phyloP scores from a whole-genome alignment of 1,140 invertebrate genomes.

The Drosophila fuyamai region DNA sequence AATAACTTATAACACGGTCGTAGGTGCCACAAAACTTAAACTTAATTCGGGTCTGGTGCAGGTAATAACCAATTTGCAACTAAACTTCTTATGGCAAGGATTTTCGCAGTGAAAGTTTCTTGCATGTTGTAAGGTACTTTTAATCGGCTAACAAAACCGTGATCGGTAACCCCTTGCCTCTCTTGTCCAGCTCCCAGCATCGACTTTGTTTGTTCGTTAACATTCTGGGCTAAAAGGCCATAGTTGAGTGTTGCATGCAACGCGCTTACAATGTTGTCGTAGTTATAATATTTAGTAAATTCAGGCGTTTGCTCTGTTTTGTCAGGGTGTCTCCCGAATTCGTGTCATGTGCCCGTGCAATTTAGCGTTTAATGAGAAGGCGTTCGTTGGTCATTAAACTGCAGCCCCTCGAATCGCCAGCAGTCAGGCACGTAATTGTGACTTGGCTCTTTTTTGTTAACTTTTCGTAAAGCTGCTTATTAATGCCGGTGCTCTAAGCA shows the following conservation, averaged over 20 bases:
- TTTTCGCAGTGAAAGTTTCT: constrained; percentile 22
- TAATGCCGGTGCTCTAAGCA: constrained; percentile 65
- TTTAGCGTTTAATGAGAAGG: constrained; percentile 83
- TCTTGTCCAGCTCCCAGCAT: constrained; percentile 27
- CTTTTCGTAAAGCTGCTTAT: constrained; percentile 62
- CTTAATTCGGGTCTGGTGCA: no score
- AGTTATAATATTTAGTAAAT: constrained; percentile 69
- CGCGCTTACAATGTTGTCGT: constrained; percentile 40
- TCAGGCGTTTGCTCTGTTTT: constrained; percentile 48
- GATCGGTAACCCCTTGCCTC: neutral
- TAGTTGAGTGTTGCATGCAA: constrained; percentile 65
- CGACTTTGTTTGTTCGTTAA: constrained; percentile 78
- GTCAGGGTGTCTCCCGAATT: constrained; percentile 51
- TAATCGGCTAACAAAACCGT: constrained; percentile 69
- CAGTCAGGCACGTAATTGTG: constrained; percentile 60
- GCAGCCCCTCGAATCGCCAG: constrained; percentile 20
- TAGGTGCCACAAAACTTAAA: no score
- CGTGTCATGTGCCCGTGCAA: constrained; percentile 77
- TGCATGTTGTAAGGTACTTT: constrained; percentile 56
- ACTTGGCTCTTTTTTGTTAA: constrained; percentile 65
- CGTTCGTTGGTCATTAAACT: constrained; percentile 78
- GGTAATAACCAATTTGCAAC: neutral
- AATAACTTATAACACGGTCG: no score
- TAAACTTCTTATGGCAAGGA: no score
- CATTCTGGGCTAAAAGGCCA: constrained; percentile 64